phyloP scores from a whole-genome alignment of 2,113 vertebrate genomes.

The Pangasianodon gigas region DNA sequence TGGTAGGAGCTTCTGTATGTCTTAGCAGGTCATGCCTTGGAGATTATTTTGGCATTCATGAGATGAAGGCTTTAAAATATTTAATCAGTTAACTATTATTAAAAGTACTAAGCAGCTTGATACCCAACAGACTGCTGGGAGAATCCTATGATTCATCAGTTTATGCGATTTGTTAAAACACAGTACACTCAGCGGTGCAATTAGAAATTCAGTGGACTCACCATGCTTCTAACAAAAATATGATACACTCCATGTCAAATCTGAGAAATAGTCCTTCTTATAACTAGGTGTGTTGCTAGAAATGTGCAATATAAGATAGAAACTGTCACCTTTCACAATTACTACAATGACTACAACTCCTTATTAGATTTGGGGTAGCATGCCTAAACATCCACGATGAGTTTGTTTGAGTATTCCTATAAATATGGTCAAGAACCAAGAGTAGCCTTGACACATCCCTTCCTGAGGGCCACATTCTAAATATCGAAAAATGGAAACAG shows the following conservation, averaged over 20 bases:
- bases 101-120: background rate
- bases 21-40: background rate
- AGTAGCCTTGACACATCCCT: background rate
- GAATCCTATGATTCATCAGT: slow-evolving; percentile 15
- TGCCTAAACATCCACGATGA: background rate
- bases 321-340: background rate
- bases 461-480: background rate
- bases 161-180: slow-evolving; percentile 12
- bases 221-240: slow-evolving; percentile 14
- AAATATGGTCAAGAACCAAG: background rate
- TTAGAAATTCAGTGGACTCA: slow-evolving; percentile 9
- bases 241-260: background rate
- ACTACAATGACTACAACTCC: background rate
- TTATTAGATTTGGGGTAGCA: background rate
- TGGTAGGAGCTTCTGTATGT: slow-evolving; percentile 9
- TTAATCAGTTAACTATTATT: slow-evolving; percentile 18
- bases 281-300: background rate
- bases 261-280: slow-evolving; percentile 13
- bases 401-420: background rate
- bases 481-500: background rate
- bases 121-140: background rate
- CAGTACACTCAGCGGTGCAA: background rate
- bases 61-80: background rate
- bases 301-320: background rate
- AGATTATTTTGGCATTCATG: slow-evolving; percentile 24